Conservation (phyloP, 2,797 vertebrate genomes). For the Macropodus opercularis region DNA sequence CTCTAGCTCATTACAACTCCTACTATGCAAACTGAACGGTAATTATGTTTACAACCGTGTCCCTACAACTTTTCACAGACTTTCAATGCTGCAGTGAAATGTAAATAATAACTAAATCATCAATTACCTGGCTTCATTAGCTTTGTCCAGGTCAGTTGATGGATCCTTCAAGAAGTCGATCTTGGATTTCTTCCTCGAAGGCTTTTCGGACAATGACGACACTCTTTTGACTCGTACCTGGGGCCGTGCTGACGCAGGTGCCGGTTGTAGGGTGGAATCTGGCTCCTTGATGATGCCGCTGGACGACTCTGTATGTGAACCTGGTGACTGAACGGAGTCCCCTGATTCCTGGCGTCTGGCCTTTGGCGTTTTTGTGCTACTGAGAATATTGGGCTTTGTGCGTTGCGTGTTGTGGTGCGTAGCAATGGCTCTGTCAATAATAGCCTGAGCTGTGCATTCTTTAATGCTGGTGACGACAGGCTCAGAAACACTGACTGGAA, state of each 20-base stretch:
- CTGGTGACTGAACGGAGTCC: conserved; percentile 22
- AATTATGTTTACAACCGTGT: too few species aligned
- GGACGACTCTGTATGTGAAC: conserved; percentile 16
- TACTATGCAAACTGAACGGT: too few species aligned
- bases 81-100: not conserved
- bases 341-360: conserved; percentile 16
- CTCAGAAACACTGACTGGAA: not conserved
- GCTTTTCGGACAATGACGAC: conserved; percentile 73
- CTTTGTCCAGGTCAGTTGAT: conserved; percentile 58
- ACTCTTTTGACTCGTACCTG: conserved; percentile 84
- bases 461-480: conserved; percentile 21
- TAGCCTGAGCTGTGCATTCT: conserved; percentile 63
- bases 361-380: conserved; percentile 16
- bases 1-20: too few species aligned
- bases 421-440: conserved; percentile 77
- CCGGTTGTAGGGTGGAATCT: conserved; percentile 6
- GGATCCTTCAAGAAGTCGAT: conserved; percentile 67
- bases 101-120: not conserved
- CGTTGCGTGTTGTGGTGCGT: conserved; percentile 46
- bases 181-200: conserved; percentile 81
- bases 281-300: conserved; percentile 6
- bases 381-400: conserved; percentile 61
- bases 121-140: conserved; percentile 62
- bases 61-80: too few species aligned
- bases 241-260: conserved; percentile 44